These are phyloP conservation scores for Miltochrista miniata DNA, from an alignment of 2,888 invertebrate genomes.

Conservation along the genomic window DNA sequence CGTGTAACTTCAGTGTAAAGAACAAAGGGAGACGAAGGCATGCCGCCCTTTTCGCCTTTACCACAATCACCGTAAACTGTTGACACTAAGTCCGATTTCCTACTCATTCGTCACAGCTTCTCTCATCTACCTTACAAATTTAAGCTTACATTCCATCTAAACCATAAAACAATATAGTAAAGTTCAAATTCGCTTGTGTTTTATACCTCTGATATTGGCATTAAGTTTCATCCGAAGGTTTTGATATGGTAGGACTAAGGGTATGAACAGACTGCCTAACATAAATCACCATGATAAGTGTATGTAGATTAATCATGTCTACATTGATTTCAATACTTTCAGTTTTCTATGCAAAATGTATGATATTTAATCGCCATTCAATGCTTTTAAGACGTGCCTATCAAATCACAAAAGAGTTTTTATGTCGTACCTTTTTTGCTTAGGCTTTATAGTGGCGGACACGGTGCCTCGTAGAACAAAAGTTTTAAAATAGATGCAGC, in stretches of 20 bases:
- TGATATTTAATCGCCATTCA: neutral
- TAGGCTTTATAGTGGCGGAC: neutral
- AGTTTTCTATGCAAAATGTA: slow-evolving; percentile 23
- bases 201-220: slow-evolving; percentile 12
- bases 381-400: neutral
- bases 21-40: slow-evolving; percentile 57
- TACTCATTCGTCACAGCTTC: slow-evolving; percentile 69
- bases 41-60: slow-evolving; percentile 30
- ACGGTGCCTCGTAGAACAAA: neutral
- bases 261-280: slow-evolving; percentile 46
- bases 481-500: neutral
- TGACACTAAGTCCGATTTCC: slow-evolving; percentile 80
- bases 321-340: slow-evolving; percentile 14
- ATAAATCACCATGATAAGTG: slow-evolving; percentile 45
- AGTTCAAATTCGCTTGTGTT: slow-evolving; percentile 31
- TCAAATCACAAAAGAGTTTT: slow-evolving; percentile 3
- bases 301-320: slow-evolving; percentile 35
- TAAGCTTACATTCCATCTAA: slow-evolving; percentile 15
- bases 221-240: slow-evolving; percentile 54
- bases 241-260: slow-evolving; percentile 51
- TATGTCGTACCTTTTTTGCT: neutral
- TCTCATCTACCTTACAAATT: slow-evolving; percentile 58
- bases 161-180: slow-evolving; percentile 32
- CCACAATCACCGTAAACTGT: slow-evolving; percentile 66
- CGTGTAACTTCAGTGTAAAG: slow-evolving; percentile 63